Evolutionary conservation across 2,797 vertebrate genomes (phyloP), one percentile per base, ranked within the genome.

Genomic region (Pseudotriccus pelzelni): DNA sequence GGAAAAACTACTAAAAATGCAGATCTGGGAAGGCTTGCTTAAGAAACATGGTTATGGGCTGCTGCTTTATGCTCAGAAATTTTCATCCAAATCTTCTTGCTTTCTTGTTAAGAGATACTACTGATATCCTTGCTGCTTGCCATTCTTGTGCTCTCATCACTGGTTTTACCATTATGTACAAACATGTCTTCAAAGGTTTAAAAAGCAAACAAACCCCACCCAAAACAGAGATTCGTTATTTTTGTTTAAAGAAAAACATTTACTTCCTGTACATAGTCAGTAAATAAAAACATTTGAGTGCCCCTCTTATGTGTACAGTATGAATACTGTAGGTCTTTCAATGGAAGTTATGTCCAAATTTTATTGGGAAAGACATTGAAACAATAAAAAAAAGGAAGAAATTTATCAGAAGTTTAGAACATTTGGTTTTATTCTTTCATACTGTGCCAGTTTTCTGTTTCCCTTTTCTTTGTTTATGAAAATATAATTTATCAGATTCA

Each of bases 321-420:
- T 20, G 34, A 82, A 66, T 67, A 60, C 16, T 2, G 4, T 55
- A 28, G 17, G 17, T 34, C 69, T 93, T 62, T 43, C 41, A 30
- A 3, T 52, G 24, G 14, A 88, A 82, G 21, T 67, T 80, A 67
- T 43, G 87, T 60, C 80, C 46, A 10, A 78, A 22, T 50, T 94
- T 93, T 96, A 87, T 93, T 96, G 92, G 59, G 46, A 95, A 97
- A 66, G 96, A 96, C 59, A 95, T 83, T 70, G 67, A 80, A 89
- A 19, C 79, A 64, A 80, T 98, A 77, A 93, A 89, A 89, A 76
- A 90, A 59, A 24, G 12, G 72, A 74, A 83, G 78, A 82, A 87
- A 93, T 95, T 49, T 74, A 97, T 93, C 87, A 82, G 68, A 97
- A 87, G 43, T 79, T 98, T 47, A 73, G 72, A 60, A 96, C 87